Conservation (phyloP, 2,888 invertebrate species). For the Apodemia duryi region DNA sequence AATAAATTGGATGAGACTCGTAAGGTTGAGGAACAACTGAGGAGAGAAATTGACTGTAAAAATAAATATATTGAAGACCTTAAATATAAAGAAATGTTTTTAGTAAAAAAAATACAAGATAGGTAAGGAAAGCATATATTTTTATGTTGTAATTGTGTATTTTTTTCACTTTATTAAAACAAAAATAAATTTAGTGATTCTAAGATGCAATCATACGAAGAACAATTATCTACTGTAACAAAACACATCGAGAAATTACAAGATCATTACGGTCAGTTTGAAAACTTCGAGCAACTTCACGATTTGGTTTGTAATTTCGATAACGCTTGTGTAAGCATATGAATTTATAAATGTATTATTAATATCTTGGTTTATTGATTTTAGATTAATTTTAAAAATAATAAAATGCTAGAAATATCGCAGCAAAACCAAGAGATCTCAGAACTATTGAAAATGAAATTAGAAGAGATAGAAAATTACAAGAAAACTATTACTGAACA, state of each 20-base stretch:
- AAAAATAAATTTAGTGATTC: conserved; percentile 44
- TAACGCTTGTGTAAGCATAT: no score
- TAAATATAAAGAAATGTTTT: conserved; percentile 43
- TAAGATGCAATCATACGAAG: conserved; percentile 55
- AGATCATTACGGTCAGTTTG: conserved; percentile 55
- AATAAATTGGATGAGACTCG: conserved; percentile 42
- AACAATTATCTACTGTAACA: conserved; percentile 51
- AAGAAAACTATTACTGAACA: conserved; percentile 41
- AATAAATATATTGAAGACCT: conserved; percentile 49
- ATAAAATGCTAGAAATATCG: conserved; percentile 46
- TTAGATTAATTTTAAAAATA: conserved; percentile 52
- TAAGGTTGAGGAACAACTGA: conserved; percentile 40
- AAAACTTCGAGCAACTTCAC: conserved; percentile 50
- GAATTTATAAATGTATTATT: not conserved
- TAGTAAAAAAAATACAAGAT: conserved; percentile 51
- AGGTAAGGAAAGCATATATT: conserved; percentile 36
- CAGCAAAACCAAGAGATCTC: conserved; percentile 47
- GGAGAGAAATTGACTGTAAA: conserved; percentile 43
- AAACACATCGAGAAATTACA: conserved; percentile 50
- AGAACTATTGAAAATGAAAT: conserved; percentile 49
- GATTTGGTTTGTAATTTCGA: conserved; percentile 43
- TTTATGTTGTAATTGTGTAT: conserved; percentile 1
- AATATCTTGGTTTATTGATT: conserved; percentile 21
- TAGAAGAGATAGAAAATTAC: conserved; percentile 43
- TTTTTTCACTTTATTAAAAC: not conserved